A percentile compares a stretch with the other conserved stretches of the same genome.
Conservation (phyloP, 2,888 invertebrate species). For the Lamellibrachia columna region DNA sequence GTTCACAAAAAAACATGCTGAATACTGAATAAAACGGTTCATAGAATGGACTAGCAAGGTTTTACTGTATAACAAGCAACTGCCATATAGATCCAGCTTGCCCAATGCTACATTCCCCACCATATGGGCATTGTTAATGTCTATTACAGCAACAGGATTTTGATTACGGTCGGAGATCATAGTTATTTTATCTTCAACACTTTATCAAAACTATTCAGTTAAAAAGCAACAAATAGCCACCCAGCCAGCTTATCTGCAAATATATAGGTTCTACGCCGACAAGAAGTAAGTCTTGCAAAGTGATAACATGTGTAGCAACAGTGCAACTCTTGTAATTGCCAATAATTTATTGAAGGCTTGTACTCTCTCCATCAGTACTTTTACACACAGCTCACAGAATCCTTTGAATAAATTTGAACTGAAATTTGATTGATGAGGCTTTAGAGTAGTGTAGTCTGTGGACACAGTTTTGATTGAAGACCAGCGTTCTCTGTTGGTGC, state of each 20-base stretch:
- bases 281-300: not conserved
- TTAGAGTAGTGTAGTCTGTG: not conserved
- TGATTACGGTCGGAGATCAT: no score
- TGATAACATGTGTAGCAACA: not conserved
- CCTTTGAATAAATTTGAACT: not conserved
- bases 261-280: not conserved
- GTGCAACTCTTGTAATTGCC: not conserved
- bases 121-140: no score
- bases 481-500: not conserved
- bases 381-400: not conserved
- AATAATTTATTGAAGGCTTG: not conserved
- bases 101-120: no score
- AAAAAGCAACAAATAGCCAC: not conserved
- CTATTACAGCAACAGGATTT: no score
- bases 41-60: no score
- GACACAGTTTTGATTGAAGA: not conserved
- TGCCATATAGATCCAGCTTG: no score
- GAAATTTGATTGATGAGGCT: not conserved
- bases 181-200: not conserved
- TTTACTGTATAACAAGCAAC: no score
- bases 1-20: no score
- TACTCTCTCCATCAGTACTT: not conserved
- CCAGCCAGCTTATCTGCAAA: not conserved
- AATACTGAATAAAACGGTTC: no score
- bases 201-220: not conserved